These are phyloP conservation scores for Spilogale gracilis DNA, from an alignment of 2,113 vertebrate species.

Conservation along the genomic window DNA sequence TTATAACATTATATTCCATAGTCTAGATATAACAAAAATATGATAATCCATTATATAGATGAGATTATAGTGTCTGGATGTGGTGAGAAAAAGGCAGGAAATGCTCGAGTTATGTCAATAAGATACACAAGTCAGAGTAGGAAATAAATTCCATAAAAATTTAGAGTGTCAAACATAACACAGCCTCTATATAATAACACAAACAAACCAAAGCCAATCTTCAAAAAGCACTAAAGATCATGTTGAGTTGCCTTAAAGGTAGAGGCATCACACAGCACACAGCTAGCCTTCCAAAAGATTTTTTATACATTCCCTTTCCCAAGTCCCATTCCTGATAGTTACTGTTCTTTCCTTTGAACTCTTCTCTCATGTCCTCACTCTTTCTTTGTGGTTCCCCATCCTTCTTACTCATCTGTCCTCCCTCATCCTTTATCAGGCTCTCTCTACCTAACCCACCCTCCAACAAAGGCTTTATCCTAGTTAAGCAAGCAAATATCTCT, in stretches of 20 bases:
- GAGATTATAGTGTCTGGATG: not conserved
- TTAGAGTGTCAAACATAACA: not conserved
- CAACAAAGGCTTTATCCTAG: not conserved
- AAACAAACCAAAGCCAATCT: not conserved
- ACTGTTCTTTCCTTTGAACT: not conserved
- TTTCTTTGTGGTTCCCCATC: not conserved
- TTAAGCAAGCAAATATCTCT: not conserved
- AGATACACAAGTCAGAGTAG: not conserved
- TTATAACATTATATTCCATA: not conserved
- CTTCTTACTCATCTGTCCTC: not conserved
- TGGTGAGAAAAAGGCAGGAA: not conserved
- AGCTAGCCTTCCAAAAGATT: not conserved
- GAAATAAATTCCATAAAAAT: constrained; percentile 1
- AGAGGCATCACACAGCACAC: not conserved
- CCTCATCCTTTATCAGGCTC: not conserved
- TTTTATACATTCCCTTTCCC: not conserved
- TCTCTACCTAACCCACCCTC: not conserved
- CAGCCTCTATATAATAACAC: not conserved
- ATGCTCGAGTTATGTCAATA: not conserved
- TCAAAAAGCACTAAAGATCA: not conserved
- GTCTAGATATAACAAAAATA: not conserved
- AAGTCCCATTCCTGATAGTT: not conserved
- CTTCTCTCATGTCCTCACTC: not conserved
- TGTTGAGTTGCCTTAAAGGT: not conserved
- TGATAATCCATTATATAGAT: not conserved